These are phyloP conservation scores for Falco punctatus DNA, from an alignment of 2,113 vertebrate genomes.

Conservation along the genomic window DNA sequence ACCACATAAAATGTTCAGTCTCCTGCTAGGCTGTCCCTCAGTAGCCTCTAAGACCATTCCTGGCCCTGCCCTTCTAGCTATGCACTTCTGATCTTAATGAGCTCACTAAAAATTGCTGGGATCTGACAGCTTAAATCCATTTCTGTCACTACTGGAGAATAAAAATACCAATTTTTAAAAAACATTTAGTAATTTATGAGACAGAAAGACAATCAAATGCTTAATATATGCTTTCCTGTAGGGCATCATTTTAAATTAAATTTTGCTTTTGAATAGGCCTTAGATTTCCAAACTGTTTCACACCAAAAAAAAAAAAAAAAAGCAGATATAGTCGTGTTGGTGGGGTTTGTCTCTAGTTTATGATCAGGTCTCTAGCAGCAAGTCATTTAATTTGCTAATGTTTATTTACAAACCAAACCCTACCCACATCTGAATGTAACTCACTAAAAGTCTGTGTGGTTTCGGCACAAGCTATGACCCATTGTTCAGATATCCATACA, in stretches of 20 bases:
- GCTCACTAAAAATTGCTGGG: background rate
- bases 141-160: background rate
- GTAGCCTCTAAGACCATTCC: background rate
- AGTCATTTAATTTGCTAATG: background rate
- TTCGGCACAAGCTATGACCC: background rate
- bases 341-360: background rate
- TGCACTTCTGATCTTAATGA: background rate
- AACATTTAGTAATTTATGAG: background rate
- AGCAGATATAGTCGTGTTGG: background rate
- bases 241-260: background rate
- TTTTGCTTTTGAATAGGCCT: background rate
- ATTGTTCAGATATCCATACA: background rate
- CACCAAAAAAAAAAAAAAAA: background rate
- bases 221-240: background rate
- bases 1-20: rapidly evolving
- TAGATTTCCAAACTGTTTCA: background rate
- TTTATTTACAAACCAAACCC: background rate
- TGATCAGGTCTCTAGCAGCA: background rate
- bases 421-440: background rate
- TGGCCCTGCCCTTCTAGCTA: background rate
- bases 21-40: background rate
- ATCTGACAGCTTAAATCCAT: background rate
- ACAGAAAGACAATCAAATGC: background rate
- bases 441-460: background rate
- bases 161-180: background rate